phyloP scores from a whole-genome alignment of 2,888 invertebrate species.

The Euzophera pinguis region DNA sequence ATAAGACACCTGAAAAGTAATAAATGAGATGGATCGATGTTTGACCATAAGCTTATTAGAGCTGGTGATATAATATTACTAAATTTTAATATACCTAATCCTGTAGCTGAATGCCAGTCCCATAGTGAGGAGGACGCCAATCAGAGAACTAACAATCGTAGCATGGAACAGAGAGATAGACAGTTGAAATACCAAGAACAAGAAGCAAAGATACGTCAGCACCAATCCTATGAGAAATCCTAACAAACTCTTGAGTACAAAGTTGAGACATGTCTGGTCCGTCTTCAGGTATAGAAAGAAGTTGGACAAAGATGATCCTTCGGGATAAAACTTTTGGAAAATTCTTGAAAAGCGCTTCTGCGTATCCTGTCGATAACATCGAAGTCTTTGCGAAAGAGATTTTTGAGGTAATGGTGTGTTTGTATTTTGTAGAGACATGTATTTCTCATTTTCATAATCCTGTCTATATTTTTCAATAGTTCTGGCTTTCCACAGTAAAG shows the following conservation, averaged over 20 bases:
- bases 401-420: constrained; percentile 58
- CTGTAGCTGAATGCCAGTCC: constrained; percentile 83
- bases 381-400: constrained; percentile 67
- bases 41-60: not conserved
- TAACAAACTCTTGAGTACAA: constrained; percentile 80
- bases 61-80: too few relatives aligned
- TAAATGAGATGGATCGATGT: not conserved
- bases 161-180: constrained; percentile 81
- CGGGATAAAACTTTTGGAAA: constrained; percentile 57
- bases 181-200: constrained; percentile 84
- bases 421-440: constrained; percentile 69
- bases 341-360: constrained; percentile 56
- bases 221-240: constrained; percentile 84
- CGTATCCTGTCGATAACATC: constrained; percentile 58
- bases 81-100: constrained; percentile 42
- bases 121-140: constrained; percentile 82
- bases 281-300: constrained; percentile 51
- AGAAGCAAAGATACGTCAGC: constrained; percentile 83
- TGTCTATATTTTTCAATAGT: constrained; percentile 69
- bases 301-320: constrained; percentile 50
- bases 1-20: constrained; percentile 81
- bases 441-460: constrained; percentile 79
- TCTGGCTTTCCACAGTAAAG: constrained; percentile 76
- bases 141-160: constrained; percentile 80
- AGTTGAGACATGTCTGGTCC: constrained; percentile 78